Evolutionary conservation across 2,888 invertebrate genomes (phyloP).

Genomic region (Hypercompe scribonia): DNA sequence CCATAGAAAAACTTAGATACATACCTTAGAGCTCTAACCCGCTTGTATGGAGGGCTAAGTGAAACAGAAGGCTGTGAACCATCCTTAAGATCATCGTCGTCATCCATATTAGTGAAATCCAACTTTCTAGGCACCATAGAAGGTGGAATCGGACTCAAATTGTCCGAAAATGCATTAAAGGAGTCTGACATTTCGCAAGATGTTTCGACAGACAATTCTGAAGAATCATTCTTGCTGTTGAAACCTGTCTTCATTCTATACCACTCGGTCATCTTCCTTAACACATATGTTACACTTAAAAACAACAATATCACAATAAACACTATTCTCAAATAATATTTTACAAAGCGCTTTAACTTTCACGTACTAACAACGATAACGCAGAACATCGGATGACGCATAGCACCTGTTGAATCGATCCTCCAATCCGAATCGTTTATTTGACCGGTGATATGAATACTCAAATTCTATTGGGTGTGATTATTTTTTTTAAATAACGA

Average conservation of each 20-base stretch:
- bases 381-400: conserved; percentile 86
- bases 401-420: conserved; percentile 77
- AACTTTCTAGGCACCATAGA: conserved; percentile 87
- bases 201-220: conserved; percentile 86
- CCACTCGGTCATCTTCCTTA: conserved; percentile 79
- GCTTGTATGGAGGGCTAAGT: conserved; percentile 86
- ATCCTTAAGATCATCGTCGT: conserved; percentile 77
- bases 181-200: conserved; percentile 89
- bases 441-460: conserved; percentile 77
- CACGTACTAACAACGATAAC: conserved; percentile 79
- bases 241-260: conserved; percentile 79
- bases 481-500: conserved; percentile 67
- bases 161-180: conserved; percentile 87
- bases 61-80: conserved; percentile 69
- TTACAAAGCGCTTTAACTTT: conserved; percentile 76
- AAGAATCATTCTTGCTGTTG: conserved; percentile 77
- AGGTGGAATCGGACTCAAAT: conserved; percentile 85
- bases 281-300: conserved; percentile 70
- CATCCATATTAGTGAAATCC: conserved; percentile 83
- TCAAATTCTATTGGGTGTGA: conserved; percentile 67
- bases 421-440: conserved; percentile 72
- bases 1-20: conserved; percentile 50
- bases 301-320: conserved; percentile 65
- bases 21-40: conserved; percentile 87
- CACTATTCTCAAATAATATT: conserved; percentile 60